Conservation (phyloP, 1,140 invertebrate species). For the Brachionus angularis region DNA sequence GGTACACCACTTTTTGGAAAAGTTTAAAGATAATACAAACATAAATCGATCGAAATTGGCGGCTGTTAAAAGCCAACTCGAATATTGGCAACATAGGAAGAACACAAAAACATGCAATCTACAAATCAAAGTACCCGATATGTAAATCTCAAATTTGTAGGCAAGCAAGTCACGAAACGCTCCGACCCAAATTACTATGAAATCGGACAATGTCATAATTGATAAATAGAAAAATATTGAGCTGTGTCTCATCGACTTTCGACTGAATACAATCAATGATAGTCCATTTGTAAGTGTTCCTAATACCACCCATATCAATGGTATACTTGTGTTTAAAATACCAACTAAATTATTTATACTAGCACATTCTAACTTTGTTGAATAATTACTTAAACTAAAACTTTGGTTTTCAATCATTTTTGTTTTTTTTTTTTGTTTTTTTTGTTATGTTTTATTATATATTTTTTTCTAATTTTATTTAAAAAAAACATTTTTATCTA, state of each 20-base stretch:
- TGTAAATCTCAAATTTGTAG: constrained; percentile 33
- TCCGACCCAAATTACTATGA: constrained; percentile 37
- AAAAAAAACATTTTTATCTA: too few relatives aligned
- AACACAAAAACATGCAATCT: constrained; percentile 29
- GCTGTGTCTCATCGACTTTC: background rate
- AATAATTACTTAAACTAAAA: too few relatives aligned
- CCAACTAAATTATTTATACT: background rate
- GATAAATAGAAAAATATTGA: constrained; percentile 40
- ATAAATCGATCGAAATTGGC: constrained; percentile 41
- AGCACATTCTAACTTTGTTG: too few relatives aligned
- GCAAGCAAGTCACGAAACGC: constrained; percentile 40
- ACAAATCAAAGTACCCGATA: constrained; percentile 14
- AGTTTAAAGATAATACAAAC: background rate
- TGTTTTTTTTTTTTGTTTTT: too few relatives aligned
- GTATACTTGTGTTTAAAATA: constrained; percentile 35
- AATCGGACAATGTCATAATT: constrained; percentile 28
- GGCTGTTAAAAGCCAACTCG: constrained; percentile 25
- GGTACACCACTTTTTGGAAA: constrained; percentile 33
- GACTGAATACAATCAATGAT: constrained; percentile 12
- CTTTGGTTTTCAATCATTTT: too few relatives aligned
- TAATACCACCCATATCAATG: constrained; percentile 25
- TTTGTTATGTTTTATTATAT: too few relatives aligned
- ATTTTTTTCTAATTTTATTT: too few relatives aligned
- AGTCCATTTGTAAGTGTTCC: constrained; percentile 26
- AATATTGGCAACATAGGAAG: constrained; percentile 23